Evolutionary conservation across 2,888 invertebrate species (phyloP), one percentile per base, ranked within the genome.

Genomic region (Cheiracanthium punctorium): DNA sequence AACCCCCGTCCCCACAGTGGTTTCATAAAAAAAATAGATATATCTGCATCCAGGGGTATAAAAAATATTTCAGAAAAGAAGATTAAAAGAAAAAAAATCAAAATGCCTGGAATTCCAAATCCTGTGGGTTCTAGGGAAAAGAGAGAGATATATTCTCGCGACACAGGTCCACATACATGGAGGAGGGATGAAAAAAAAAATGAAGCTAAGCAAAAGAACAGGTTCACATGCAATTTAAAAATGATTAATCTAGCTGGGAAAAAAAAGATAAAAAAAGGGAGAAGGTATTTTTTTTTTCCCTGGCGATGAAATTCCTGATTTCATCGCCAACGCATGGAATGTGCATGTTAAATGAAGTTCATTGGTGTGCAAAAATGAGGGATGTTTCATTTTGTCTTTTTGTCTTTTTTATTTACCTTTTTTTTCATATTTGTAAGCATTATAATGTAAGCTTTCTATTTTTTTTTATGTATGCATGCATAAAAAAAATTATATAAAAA

Each of bases 211-310:
- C 43, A 30, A 52, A 65, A 67, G 24, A 33, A 43, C 72, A 65
- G 65, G 67, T 77, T 52, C 72, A 72, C 77, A 67, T 84, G 84
- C 84, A 84, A 84, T 84, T 84, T 84, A 84, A 84, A 79, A 79
- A 84, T 84, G 84, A 84, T 84, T 84, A 84, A 84, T 84, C 84
- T 84, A 77, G 84, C 84, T 76, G 71, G 71, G 41, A 76, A 71
- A 75, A 30, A 64, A 77, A 14, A 8, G 32, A 74, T 1, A n/a
- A n/a, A n/a, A n/a, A n/a, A 20, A 29, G 43, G 24, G 74, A 30
- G 71, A 79, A 65, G 65, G 29, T 48, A 58, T 48, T 52, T 72
- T 70, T 74, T 72, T 70, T 74, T 75, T 74, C 30, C 65, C 58
- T 28, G 82, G 33, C 65, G 71, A 28, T 58, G 41, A 73, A 69